phyloP scores from a whole-genome alignment of 2,113 vertebrate species.

The Scartelaos histophorus region DNA sequence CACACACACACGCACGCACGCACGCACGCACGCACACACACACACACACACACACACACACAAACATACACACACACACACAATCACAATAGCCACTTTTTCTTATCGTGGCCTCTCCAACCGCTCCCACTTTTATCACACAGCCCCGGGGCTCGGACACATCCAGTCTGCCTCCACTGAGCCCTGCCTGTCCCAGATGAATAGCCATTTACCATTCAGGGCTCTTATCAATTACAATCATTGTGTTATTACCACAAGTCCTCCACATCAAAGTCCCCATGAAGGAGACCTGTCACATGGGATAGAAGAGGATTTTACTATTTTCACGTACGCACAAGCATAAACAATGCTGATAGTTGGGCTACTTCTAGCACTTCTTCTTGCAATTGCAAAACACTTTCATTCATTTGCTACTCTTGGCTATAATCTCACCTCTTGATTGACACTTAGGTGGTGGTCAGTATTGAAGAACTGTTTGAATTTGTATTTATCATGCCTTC shows the following conservation, averaged over 20 bases:
- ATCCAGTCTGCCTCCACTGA: conserved; percentile 54
- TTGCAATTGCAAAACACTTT: no score
- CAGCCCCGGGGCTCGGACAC: conserved; percentile 57
- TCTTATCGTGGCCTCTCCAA: conserved; percentile 56
- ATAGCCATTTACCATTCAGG: conserved; percentile 57
- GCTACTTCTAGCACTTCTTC: no score
- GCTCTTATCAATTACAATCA: conserved; percentile 66
- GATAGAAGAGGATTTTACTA: conserved; percentile 56
- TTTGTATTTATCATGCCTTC: background rate
- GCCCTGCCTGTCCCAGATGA: conserved; percentile 61
- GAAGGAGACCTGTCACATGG: conserved; percentile 64
- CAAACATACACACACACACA: background rate
- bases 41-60: conserved; percentile 9
- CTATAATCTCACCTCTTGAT: no score
- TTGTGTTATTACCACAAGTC: conserved; percentile 50
- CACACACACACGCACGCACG: background rate
- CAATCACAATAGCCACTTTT: conserved; percentile 46
- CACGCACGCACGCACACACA: conserved; percentile 9
- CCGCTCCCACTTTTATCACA: conserved; percentile 68
- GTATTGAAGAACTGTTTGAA: background rate
- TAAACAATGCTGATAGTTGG: conserved; percentile 50
- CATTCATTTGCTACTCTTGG: no score
- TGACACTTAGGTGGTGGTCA: background rate
- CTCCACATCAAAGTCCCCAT: conserved; percentile 66
- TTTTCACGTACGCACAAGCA: conserved; percentile 50